Evolutionary conservation across 2,797 vertebrate genomes (phyloP), one percentile per base, ranked within the genome.

Genomic region (Pseudopleuronectes americanus): DNA sequence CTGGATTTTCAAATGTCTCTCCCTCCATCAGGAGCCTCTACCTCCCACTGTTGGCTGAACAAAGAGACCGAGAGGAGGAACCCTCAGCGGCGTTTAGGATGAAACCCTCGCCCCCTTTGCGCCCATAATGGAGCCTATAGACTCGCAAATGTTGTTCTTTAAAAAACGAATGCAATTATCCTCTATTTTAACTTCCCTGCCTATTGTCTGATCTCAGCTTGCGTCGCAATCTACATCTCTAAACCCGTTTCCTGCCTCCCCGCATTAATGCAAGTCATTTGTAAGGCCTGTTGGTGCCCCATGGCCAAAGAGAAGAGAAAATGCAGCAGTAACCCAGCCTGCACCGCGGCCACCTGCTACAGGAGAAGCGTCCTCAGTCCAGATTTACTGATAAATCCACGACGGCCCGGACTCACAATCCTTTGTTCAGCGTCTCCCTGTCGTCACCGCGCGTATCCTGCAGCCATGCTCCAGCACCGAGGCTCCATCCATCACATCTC

Each of bases 31-130:
- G 48, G 14, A 36, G 61, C 60, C 55, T 60, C 68, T 84, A 73
- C 88, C 90, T 87, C 89, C 90, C 86, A 91, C 85, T 89, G 89
- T 83, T 90, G 86, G 76, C 76, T 81, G 87, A 94, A 94, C 93
- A 94, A 94, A 93, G 90, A 90, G 57, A 81, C 56, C 49, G 69
- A 87, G 80, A 79, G 63, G 68, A 86, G 76, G 79, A 71, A 78
- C 65, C 61, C 63, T 81, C 76, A 76, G 74, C 67, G 52, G 65
- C 81, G 76, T 82, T 85, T 24, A 81, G 76, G 52, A 72, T 68
- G 71, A 78, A 82, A 75, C 71, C 71, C 68, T 72, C 76, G 71
- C 82, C 60, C 67, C 67, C 76, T 57, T 66, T 23, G 28, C 69
- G 67, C 78, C 71, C 78, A 74, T 85, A 74, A 80, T 68, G 26